phyloP scores from a whole-genome alignment of 2,888 invertebrate species.

The Hymenopus coronatus region DNA sequence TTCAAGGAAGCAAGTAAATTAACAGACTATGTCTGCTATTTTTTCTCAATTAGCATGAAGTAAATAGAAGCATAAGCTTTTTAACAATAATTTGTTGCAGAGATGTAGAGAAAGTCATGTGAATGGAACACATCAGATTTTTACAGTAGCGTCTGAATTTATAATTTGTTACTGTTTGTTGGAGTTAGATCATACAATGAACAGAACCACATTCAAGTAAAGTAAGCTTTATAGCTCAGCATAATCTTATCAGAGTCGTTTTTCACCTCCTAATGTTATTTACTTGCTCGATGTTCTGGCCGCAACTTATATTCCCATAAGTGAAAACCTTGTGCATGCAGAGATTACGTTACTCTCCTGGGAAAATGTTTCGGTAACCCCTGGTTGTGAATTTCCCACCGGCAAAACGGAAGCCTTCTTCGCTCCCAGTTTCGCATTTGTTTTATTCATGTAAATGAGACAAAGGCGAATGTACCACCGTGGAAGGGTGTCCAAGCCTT shows the following conservation, averaged over 20 bases:
- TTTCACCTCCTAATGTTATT: not conserved
- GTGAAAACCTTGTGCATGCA: not conserved
- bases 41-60: too few relatives aligned
- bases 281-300: not conserved
- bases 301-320: not conserved
- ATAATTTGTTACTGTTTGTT: too few relatives aligned
- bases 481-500: conserved; percentile 19
- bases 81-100: too few relatives aligned
- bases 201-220: not conserved
- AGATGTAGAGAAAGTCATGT: too few relatives aligned
- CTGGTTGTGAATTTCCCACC: conserved; percentile 13
- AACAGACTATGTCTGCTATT: too few relatives aligned
- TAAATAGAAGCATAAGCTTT: too few relatives aligned
- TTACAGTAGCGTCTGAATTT: too few relatives aligned
- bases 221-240: not conserved
- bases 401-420: conserved; percentile 25
- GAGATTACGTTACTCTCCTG: not conserved
- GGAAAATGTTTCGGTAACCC: not conserved
- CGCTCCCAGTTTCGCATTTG: conserved; percentile 25
- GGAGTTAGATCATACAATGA: not conserved
- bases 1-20: too few relatives aligned
- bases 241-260: not conserved
- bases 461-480: conserved; percentile 18
- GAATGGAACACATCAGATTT: too few relatives aligned
- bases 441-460: conserved; percentile 34